Percentiles rank a stretch among this genome's conserved stretches.
Conservation (phyloP, 2,797 vertebrate species). For the Pelobates cultripes region DNA sequence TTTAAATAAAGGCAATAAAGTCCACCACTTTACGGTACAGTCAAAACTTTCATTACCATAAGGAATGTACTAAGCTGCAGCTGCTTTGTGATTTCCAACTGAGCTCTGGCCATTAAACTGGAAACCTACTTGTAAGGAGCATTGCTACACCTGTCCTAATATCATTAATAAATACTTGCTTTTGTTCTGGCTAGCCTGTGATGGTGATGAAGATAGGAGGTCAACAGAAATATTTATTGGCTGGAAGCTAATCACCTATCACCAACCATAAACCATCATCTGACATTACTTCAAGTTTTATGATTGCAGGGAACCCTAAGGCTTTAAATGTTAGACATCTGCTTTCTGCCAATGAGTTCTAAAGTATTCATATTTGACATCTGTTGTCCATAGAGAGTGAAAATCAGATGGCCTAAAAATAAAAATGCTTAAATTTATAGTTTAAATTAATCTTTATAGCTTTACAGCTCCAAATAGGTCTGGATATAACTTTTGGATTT, state of each 20-base stretch:
- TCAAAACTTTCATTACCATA: neutral
- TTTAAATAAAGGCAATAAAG: neutral
- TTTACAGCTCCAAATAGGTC: neutral
- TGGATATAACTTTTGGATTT: neutral
- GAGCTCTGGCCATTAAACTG: neutral
- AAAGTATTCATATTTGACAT: conserved; percentile 50
- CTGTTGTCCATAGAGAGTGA: conserved; percentile 41
- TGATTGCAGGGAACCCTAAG: conserved; percentile 30
- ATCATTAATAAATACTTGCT: neutral
- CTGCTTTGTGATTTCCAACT: neutral
- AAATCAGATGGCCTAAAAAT: conserved; percentile 19
- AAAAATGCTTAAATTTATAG: neutral
- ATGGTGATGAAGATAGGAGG: neutral
- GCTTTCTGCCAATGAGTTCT: conserved; percentile 44
- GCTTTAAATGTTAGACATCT: conserved; percentile 46
- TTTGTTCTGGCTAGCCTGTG: neutral
- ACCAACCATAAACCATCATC: conserved; percentile 20
- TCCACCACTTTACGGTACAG: neutral
- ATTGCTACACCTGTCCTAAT: neutral
- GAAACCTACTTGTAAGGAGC: neutral
- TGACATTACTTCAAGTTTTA: conserved; percentile 37
- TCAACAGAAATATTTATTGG: conserved; percentile 15
- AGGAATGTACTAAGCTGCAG: neutral
- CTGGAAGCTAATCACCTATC: conserved; percentile 15
- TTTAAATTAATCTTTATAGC: neutral